These are phyloP conservation scores for Oppia nitens DNA, from an alignment of 1,140 invertebrate genomes.

Conservation along the genomic window DNA sequence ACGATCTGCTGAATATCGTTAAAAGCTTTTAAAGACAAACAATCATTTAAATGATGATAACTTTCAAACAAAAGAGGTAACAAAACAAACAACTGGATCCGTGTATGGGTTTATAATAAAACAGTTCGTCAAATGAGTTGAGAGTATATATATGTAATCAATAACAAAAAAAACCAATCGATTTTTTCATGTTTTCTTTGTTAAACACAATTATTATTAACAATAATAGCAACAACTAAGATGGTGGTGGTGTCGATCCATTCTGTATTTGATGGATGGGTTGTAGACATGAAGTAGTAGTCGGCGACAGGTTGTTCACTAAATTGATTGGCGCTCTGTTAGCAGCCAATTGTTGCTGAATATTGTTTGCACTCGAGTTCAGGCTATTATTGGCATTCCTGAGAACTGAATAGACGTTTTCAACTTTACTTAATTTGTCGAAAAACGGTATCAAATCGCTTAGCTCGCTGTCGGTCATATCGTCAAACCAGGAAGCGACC, in stretches of 20 bases:
- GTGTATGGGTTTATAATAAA: no score
- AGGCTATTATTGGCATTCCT: constrained; percentile 6
- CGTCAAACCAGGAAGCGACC: constrained; percentile 93
- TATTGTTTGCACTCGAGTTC: neutral
- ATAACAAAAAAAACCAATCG: no score
- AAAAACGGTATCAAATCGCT: constrained; percentile 88
- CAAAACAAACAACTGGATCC: neutral
- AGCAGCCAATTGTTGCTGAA: neutral
- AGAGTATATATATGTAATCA: no score
- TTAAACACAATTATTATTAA: no score
- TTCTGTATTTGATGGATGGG: neutral
- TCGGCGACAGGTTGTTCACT: neutral
- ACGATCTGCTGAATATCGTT: neutral
- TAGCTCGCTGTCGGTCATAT: constrained; percentile 84
- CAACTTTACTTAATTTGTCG: constrained; percentile 80
- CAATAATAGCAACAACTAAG: no score
- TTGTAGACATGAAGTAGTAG: neutral
- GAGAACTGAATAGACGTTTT: constrained; percentile 79
- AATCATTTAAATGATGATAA: neutral
- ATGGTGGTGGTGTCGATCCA: neutral
- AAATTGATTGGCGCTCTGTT: neutral
- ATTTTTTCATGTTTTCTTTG: no score
- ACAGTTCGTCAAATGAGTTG: no score
- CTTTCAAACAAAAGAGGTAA: neutral
- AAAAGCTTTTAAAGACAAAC: neutral